A percentile compares a stretch with the other conserved stretches of the same genome.
These are phyloP conservation scores for Hippocampus abdominalis DNA, from an alignment of 2,113 vertebrate genomes.

Conservation along the genomic window DNA sequence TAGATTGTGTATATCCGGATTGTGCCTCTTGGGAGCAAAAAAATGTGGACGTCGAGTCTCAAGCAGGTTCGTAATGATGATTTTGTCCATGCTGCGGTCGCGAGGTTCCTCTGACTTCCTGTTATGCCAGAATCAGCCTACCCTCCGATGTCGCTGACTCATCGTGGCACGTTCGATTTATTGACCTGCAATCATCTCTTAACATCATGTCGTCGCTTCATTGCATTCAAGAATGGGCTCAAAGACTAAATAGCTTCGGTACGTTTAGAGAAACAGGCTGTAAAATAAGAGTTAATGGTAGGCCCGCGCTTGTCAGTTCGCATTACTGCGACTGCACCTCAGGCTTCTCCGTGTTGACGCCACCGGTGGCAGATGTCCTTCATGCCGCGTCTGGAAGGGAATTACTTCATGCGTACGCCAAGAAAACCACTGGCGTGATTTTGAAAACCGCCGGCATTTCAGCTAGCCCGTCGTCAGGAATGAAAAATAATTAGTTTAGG, in stretches of 20 bases:
- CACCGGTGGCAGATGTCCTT: slow-evolving; percentile 41
- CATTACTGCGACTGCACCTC: slow-evolving; percentile 27
- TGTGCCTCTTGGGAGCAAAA: not conserved
- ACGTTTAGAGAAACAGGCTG: not conserved
- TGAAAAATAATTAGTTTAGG: slow-evolving; percentile 21
- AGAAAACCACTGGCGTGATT: slow-evolving; percentile 5
- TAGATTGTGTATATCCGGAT: no score
- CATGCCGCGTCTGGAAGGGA: slow-evolving; percentile 34
- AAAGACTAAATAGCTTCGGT: slow-evolving; percentile 1
- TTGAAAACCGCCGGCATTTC: slow-evolving; percentile 8
- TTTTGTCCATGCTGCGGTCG: slow-evolving; percentile 13
- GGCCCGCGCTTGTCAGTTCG: slow-evolving; percentile 4
- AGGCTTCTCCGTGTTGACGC: slow-evolving; percentile 23
- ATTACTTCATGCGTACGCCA: slow-evolving; percentile 12
- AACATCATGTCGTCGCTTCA: not conserved
- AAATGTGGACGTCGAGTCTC: not conserved
- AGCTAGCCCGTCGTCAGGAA: slow-evolving; percentile 1
- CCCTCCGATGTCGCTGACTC: not conserved
- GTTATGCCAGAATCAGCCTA: not conserved
- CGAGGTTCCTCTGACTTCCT: not conserved
- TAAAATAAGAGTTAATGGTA: slow-evolving; percentile 16
- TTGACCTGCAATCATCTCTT: not conserved
- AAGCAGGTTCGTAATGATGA: slow-evolving; percentile 11
- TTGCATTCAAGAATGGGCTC: no score
- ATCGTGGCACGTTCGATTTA: not conserved